Percentiles rank a stretch among this genome's conserved stretches.
These are phyloP conservation scores for Emydura subglobosa DNA, from an alignment of 2,113 vertebrate genomes.

Conservation along the genomic window DNA sequence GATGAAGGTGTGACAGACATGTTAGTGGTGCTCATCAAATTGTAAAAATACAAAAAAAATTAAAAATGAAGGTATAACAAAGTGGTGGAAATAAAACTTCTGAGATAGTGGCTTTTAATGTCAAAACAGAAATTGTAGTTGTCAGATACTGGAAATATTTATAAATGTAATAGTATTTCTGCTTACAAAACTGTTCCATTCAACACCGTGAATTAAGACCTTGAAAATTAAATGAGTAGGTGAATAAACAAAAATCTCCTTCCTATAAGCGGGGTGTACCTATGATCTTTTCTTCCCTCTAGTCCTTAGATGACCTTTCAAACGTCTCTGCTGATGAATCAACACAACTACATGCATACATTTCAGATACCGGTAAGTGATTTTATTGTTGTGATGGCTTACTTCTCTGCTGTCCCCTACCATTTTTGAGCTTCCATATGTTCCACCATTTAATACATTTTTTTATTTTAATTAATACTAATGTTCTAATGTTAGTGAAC, in stretches of 20 bases:
- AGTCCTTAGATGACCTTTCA: conserved; percentile 97
- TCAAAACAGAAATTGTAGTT: neutral
- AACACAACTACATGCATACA: conserved; percentile 92
- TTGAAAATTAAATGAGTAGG: neutral
- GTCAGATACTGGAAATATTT: neutral
- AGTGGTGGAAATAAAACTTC: neutral
- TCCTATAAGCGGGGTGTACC: neutral
- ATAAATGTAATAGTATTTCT: neutral
- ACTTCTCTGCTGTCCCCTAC: neutral
- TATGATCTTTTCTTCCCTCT: neutral
- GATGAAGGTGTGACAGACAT: neutral
- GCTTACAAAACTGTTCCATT: neutral
- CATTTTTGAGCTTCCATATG: neutral
- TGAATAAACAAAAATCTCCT: neutral
- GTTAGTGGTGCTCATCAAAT: neutral
- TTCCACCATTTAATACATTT: neutral
- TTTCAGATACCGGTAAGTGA: conserved; percentile 96
- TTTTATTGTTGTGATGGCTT: neutral
- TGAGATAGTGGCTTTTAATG: neutral
- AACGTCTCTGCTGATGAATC: conserved; percentile 90
- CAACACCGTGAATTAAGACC: neutral
- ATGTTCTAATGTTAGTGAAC: neutral
- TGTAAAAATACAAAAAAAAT: neutral
- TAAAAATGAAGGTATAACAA: neutral
- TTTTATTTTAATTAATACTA: neutral